Base-by-base conservation (phyloP, 2,113 vertebrate genomes). In the Melozone crissalis region DNA sequence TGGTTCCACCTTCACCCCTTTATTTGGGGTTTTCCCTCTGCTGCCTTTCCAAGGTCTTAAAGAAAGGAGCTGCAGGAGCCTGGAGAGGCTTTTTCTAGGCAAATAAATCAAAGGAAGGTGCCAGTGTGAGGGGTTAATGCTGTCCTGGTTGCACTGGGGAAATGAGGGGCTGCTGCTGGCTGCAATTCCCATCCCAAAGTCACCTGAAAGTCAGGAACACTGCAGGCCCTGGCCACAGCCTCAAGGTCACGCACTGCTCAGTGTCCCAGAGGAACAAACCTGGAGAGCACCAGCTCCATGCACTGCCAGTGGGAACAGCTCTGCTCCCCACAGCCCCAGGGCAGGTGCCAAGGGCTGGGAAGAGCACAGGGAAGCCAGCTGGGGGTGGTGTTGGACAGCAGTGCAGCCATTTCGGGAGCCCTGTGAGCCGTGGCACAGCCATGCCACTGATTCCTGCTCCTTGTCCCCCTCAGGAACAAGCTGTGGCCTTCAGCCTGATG, bases 381-480 rank as follows among this genome's bases (percentile, higher is more conserved):
- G 7, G 22, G 31, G 1, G 0, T 0, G 13, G 37, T 3, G 1
- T 5, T 4, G 23, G 62, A 33, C 41, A 33, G 5, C 28, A 2
- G 75, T 0, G 0, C 22, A 8, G 6, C 26, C 10, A 1, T 3
- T 19, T 68, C 8, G 0, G 47, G 57, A 58, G 22, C 44, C 16
- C 30, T 2, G 30, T 10, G 43, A 3, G 23, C 33, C 27, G 0
- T 4, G 55, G 43, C 1, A 0, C 62, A 5, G 69, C 44, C 26
- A 3, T 5, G 22, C 18, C 43, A 0, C 52, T 30, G 14, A 67
- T 8, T 4, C 9, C n/a, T 1, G 0, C 13, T 21, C 44, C 77
- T 13, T 85, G 71, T 77, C 52, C 61, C 8, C 4, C 63, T 11
- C 97, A 99, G 98, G 98, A 99, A 26, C 97, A 98, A 72, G 52